Conservation (phyloP, 2,888 invertebrate species). For the Drosophila basisetae region DNA sequence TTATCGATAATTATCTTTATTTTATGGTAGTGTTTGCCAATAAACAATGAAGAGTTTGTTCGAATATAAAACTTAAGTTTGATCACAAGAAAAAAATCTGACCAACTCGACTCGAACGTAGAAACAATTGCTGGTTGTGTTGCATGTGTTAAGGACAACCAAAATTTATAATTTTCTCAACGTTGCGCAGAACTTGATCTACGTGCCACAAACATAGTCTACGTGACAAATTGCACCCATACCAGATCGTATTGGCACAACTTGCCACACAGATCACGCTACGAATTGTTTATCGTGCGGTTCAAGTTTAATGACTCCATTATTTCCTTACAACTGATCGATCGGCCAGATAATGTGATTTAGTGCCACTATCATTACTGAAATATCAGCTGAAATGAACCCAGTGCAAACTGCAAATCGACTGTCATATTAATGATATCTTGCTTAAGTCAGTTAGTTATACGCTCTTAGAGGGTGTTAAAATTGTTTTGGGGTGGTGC, state of each 20-base stretch:
- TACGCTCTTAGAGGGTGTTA: accelerated
- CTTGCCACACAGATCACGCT: background rate
- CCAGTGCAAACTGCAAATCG: background rate
- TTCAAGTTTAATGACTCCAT: no score
- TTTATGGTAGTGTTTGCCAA: background rate
- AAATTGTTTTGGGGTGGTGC: background rate
- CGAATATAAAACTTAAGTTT: background rate
- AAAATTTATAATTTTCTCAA: background rate
- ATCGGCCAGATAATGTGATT: no score
- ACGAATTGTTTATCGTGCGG: background rate
- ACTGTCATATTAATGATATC: background rate
- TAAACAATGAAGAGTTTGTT: background rate
- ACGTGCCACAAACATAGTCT: background rate
- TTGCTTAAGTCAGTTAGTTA: background rate
- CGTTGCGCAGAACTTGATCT: background rate
- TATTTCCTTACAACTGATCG: no score
- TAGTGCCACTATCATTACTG: background rate
- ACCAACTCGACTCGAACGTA: background rate
- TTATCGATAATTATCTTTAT: background rate
- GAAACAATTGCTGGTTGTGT: background rate
- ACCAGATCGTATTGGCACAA: background rate
- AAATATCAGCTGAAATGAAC: background rate
- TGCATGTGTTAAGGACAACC: background rate
- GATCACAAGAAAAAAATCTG: background rate
- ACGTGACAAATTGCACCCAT: background rate